These are phyloP conservation scores for Crypturellus undulatus DNA, from an alignment of 2,113 vertebrate species.

Conservation along the genomic window DNA sequence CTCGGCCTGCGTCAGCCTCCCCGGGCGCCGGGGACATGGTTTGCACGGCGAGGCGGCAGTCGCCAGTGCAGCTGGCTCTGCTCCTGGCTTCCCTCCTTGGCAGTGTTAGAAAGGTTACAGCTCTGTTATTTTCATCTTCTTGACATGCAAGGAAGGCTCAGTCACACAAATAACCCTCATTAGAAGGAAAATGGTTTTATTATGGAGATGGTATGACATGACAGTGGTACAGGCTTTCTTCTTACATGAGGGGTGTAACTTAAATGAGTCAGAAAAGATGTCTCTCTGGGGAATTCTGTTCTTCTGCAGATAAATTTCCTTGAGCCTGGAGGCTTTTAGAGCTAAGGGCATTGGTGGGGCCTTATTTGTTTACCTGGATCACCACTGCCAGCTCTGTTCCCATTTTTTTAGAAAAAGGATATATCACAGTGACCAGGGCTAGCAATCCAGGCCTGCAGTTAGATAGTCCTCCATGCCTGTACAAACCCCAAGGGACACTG, in stretches of 20 bases:
- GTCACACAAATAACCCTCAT: neutral
- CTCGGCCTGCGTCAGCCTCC: neutral
- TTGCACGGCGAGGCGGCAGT: conserved; percentile 4
- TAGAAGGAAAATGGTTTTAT: conserved; percentile 23
- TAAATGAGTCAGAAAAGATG: neutral
- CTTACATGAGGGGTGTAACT: neutral
- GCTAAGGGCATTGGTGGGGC: neutral
- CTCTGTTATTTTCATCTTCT: conserved; percentile 17
- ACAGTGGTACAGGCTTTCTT: conserved; percentile 2
- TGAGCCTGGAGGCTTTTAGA: neutral
- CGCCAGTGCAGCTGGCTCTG: neutral
- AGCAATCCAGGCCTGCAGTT: neutral
- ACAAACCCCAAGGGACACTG: neutral
- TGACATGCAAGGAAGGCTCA: neutral
- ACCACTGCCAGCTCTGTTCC: fast-evolving
- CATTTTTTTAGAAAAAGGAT: neutral
- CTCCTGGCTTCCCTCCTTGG: neutral
- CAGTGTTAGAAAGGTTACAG: neutral
- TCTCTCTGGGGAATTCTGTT: neutral
- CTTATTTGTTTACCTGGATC: neutral
- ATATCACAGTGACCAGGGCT: neutral
- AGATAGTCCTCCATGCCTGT: neutral
- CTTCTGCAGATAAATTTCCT: neutral
- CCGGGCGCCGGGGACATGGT: neutral
- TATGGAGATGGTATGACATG: neutral